These are phyloP conservation scores for Aplodontia rufa DNA, from an alignment of 2,113 vertebrate genomes.

Conservation along the genomic window DNA sequence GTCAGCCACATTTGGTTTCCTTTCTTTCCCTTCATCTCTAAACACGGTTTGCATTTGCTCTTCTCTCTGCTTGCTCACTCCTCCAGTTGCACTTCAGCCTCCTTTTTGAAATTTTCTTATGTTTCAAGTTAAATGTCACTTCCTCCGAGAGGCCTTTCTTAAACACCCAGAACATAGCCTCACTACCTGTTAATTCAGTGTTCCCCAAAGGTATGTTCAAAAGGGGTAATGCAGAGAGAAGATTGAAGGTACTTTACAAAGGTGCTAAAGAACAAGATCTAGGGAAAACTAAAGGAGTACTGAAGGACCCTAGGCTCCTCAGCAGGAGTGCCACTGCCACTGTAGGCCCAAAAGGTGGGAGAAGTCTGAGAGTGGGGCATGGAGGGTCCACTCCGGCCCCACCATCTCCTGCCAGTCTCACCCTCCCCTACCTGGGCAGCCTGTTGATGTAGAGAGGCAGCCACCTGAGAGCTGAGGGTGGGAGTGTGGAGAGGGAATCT, in stretches of 20 bases:
- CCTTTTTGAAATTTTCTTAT: neutral
- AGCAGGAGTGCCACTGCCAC: neutral
- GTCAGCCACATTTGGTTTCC: neutral
- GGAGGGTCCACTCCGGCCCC: neutral
- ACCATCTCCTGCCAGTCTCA: too few species aligned
- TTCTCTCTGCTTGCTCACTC: neutral
- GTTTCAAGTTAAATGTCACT: neutral
- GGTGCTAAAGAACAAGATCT: neutral
- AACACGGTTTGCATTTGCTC: neutral
- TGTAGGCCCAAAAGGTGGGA: neutral
- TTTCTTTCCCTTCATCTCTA: neutral
- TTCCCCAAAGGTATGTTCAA: neutral
- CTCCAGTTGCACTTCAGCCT: neutral
- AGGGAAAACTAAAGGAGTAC: neutral
- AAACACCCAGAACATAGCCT: neutral
- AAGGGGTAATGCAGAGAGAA: neutral
- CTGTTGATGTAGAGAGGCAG: neutral
- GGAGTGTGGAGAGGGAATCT: neutral
- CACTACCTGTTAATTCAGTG: neutral
- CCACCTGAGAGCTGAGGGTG: neutral
- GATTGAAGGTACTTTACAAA: neutral
- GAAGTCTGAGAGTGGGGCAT: neutral
- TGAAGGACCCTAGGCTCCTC: neutral
- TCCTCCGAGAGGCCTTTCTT: constrained; percentile 1
- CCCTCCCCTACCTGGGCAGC: neutral